phyloP scores from a whole-genome alignment of 2,797 vertebrate genomes.

The Spinus olivaceus region DNA sequence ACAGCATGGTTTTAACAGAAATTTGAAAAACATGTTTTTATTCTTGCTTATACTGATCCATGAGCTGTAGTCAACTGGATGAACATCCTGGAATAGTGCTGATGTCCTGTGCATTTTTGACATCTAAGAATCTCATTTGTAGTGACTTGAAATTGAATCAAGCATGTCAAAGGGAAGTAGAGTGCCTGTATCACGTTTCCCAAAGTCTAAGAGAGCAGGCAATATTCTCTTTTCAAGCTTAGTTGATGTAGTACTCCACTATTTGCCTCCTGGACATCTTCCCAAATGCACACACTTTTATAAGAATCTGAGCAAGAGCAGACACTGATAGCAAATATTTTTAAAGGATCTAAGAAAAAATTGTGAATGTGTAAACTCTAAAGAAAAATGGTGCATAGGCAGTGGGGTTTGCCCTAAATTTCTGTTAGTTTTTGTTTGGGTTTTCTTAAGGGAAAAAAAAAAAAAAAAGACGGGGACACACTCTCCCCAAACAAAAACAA shows the following conservation, averaged over 20 bases:
- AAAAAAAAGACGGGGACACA: not conserved
- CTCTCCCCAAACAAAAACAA: not conserved
- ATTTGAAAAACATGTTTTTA: not conserved
- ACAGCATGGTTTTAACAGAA: not conserved
- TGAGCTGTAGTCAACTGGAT: not conserved
- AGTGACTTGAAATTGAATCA: conserved; percentile 5
- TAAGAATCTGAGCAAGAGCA: not conserved
- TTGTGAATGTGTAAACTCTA: not conserved
- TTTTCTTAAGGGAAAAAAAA: not conserved
- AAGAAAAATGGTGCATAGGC: not conserved
- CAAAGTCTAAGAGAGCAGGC: not conserved
- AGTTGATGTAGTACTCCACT: not conserved
- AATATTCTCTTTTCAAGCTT: not conserved
- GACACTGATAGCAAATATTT: not conserved
- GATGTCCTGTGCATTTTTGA: not conserved
- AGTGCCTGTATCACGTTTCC: not conserved
- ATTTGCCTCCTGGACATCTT: not conserved
- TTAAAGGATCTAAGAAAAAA: not conserved
- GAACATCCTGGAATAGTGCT: not conserved
- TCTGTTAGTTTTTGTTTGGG: not conserved
- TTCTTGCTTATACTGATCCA: not conserved
- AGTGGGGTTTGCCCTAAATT: not conserved
- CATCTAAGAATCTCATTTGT: not conserved
- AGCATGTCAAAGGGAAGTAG: not conserved
- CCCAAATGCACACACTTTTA: not conserved